Evolutionary conservation across 2,888 invertebrate genomes (phyloP).

Genomic region (Heliconius aoede): DNA sequence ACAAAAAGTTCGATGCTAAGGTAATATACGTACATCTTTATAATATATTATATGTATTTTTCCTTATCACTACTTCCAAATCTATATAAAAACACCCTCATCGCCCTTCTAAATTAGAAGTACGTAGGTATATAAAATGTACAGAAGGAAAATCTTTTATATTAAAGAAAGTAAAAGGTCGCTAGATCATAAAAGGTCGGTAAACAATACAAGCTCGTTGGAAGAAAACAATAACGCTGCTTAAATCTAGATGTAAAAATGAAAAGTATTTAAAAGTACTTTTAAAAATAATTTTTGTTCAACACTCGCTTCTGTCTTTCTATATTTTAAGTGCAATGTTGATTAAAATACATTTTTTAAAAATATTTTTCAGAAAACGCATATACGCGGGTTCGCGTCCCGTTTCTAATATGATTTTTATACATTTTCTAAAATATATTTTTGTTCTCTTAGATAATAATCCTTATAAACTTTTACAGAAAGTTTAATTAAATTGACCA

Average conservation of each 20-base stretch:
- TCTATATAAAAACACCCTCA: neutral
- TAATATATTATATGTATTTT: neutral
- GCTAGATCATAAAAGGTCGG: constrained; percentile 38
- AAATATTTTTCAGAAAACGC: too few species aligned
- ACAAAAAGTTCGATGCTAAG: neutral
- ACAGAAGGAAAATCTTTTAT: constrained; percentile 32
- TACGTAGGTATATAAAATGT: constrained; percentile 8
- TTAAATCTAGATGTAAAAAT: constrained; percentile 11
- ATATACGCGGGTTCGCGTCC: too few species aligned
- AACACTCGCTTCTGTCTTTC: constrained; percentile 28
- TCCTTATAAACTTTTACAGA: too few species aligned
- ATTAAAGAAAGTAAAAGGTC: constrained; percentile 33
- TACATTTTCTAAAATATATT: too few species aligned
- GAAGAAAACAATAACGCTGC: constrained; percentile 31
- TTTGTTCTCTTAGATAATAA: too few species aligned
- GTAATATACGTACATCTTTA: neutral
- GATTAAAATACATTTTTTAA: neutral
- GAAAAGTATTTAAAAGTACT: neutral
- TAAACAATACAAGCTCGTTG: constrained; percentile 33
- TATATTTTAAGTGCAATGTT: constrained; percentile 1
- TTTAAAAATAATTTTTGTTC: constrained; percentile 41
- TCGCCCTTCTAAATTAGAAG: neutral
- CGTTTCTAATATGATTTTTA: too few species aligned
- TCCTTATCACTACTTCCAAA: neutral
- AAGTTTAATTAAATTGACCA: too few species aligned